phyloP scores from a whole-genome alignment of 2,113 vertebrate species.

The Otocyon megalotis region DNA sequence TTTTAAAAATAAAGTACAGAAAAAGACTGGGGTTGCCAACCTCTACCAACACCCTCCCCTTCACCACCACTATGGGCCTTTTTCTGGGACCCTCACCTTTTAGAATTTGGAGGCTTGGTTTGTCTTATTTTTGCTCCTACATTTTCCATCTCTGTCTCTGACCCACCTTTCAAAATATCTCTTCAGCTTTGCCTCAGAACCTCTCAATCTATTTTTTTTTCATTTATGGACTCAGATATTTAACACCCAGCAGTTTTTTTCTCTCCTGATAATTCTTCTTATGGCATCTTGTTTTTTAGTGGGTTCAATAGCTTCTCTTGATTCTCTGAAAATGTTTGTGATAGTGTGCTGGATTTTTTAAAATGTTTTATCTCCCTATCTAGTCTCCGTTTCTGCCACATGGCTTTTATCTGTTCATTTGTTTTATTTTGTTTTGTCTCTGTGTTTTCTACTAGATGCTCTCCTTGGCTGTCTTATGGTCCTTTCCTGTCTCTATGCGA shows the following conservation, averaged over 20 bases:
- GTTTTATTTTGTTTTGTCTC: not conserved
- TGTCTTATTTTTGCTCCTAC: not conserved
- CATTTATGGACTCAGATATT: not conserved
- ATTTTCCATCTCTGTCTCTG: not conserved
- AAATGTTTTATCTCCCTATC: not conserved
- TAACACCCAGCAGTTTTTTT: not conserved
- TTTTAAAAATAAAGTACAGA: no score
- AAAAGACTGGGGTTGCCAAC: not conserved
- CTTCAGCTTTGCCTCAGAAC: not conserved
- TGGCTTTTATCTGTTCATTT: not conserved
- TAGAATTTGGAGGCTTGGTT: not conserved
- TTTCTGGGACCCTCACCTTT: not conserved
- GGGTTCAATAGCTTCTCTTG: not conserved
- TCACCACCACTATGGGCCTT: not conserved
- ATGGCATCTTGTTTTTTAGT: not conserved
- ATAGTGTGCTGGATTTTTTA: not conserved
- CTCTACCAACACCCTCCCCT: not conserved
- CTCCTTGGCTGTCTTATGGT: not conserved
- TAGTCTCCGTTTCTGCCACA: not conserved
- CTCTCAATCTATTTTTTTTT: not conserved
- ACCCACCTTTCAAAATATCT: not conserved
- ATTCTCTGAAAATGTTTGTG: not conserved
- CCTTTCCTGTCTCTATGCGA: not conserved
- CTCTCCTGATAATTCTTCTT: not conserved
- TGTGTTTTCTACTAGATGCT: not conserved